Conservation (phyloP, 2,113 vertebrate genomes). For the Spea bombifrons region DNA sequence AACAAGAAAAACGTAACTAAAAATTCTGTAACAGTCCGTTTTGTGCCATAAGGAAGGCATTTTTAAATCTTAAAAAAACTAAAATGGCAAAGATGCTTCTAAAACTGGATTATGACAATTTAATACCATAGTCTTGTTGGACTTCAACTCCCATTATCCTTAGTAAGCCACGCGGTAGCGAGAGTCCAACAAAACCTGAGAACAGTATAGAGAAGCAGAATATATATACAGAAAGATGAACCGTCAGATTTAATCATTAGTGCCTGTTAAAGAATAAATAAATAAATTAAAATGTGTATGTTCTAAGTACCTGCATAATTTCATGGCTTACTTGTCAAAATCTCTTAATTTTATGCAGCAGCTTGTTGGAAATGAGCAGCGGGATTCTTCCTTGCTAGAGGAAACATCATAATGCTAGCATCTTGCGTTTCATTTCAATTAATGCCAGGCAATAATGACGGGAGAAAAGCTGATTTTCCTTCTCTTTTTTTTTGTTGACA, state of each 20-base stretch:
- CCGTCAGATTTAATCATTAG: conserved; percentile 2
- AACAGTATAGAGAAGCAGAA: background rate
- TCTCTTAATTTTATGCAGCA: conserved; percentile 1
- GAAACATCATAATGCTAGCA: background rate
- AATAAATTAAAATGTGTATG: background rate
- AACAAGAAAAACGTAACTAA: background rate
- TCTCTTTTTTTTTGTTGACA: no score
- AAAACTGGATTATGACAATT: background rate
- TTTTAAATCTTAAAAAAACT: background rate
- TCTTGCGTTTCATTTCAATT: background rate
- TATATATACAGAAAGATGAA: background rate
- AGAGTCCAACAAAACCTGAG: background rate
- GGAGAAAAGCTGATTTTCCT: background rate
- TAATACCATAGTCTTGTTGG: background rate
- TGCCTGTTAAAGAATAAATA: conserved; percentile 1
- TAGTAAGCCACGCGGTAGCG: no score
- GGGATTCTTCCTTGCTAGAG: background rate
- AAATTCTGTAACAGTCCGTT: background rate
- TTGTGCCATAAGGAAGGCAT: background rate
- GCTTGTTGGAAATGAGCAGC: background rate
- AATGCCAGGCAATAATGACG: background rate
- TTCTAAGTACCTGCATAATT: conserved; percentile 14
- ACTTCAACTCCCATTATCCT: background rate
- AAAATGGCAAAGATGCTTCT: background rate
- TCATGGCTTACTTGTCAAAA: background rate